Conservation (phyloP, 2,113 vertebrate genomes). For the Malurus alboscapulatus region DNA sequence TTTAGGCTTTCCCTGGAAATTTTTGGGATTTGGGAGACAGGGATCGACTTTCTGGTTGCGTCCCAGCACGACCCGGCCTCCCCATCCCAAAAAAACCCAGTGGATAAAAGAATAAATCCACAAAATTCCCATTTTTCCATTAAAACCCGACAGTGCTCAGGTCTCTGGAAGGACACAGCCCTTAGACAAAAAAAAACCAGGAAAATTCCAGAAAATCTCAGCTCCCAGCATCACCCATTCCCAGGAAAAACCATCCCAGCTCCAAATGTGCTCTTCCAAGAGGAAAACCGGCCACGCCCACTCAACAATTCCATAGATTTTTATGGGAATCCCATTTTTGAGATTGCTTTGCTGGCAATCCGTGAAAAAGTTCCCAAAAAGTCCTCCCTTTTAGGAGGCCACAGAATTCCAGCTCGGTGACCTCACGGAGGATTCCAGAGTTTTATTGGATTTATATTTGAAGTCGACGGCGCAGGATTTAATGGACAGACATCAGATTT, state of each 20-base stretch:
- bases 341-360: not conserved
- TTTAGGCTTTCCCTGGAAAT: not conserved
- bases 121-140: not conserved
- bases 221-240: not conserved
- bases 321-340: not conserved
- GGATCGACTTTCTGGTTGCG: too few species aligned
- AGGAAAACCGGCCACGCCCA: rapidly evolving
- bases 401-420: conserved; percentile 7
- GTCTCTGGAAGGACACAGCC: rapidly evolving
- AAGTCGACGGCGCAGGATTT: not conserved
- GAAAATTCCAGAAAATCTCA: not conserved
- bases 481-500: not conserved
- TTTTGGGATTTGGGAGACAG: not conserved
- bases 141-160: rapidly evolving
- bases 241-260: not conserved
- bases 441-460: not conserved
- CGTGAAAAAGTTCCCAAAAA: conserved; percentile 21
- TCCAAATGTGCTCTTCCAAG: not conserved
- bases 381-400: conserved; percentile 22
- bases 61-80: not conserved
- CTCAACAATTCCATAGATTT: not conserved
- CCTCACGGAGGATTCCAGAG: not conserved
- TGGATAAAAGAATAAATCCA: rapidly evolving
- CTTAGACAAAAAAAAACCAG: rapidly evolving
- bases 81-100: not conserved